Base-by-base conservation (phyloP, 35 echinoderm and acorn worm species). In the Patiria miniata region DNA sequence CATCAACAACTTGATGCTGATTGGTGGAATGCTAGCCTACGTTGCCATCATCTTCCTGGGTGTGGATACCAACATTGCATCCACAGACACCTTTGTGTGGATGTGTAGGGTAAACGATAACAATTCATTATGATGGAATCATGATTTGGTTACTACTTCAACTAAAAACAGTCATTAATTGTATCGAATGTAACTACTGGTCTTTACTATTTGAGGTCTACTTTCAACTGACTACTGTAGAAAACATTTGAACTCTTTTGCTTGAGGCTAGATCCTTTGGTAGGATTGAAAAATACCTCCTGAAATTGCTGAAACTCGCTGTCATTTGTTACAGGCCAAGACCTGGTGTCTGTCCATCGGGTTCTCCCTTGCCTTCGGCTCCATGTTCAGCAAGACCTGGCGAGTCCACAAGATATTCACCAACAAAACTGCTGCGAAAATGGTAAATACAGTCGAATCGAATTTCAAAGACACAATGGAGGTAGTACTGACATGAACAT, bases 351-450 rank as follows among this genome's bases (percentile, higher is more conserved):
- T 97, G 2, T 59, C 95, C 14, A 79, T 86, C 9, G 83, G 91
- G 7, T 97, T 97, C 56, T 93, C 95, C 2, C 52, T 97, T 12
- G 95, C 95, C 19, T 97, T 97, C 87, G 95, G 95, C 8, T 91
- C 95, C 37, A 97, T 97, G 95, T 97, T 97, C 73, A 93, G 83
- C 61, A 97, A 97, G 85, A 97, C 95, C 12, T 97, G 95, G 95
- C 51, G 95, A 39, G 95, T 97, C 32, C 95, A 97, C 81, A 89
- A 61, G 51, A 97, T 97, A 87, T 97, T 97, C 38, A 97, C 95
- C 16, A 97, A 79, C 33, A 97, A 97, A 81, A 93, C 17, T 19
- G 68, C 85, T 0, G 85, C 79, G 21, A 93, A 78, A 77, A 93
- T 81, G 39, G 95, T 97, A 79, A 87, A 79, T n/a, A n/a, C n/a